Evolutionary conservation across 2,888 invertebrate species (phyloP), one percentile per base, ranked within the genome.

Genomic region (Sminthurides aquaticus): DNA sequence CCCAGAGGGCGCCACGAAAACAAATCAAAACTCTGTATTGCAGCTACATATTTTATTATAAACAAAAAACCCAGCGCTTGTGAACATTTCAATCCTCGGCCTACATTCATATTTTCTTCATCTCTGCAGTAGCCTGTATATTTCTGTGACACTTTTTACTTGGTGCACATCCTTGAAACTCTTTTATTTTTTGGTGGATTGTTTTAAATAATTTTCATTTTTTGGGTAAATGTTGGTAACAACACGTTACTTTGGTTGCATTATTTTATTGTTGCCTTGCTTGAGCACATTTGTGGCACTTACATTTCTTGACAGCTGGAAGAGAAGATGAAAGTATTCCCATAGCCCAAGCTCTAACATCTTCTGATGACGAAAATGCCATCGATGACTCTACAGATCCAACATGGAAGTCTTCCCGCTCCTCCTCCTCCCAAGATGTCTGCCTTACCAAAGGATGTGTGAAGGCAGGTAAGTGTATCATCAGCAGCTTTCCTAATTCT

Each of bases 371-470:
- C 63, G 55, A 64, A 62, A 67, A 68, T 66, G 64, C 65, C 48
- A 67, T 67, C 62, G 69, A 61, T 49, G 65, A 68, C 57, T 27
- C 56, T 22, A 60, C 56, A 52, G 68, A 67, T 59, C 54, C 57
- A 28, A 24, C 60, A 22, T 49, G 57, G 48, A 59, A 58, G 49
- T 55, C 55, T 8, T 34, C 43, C 43, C 15, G 15, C 15, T 34
- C 43, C 8, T 11, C 34, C 15, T 34, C 43, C 8, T 11, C 34
- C 49, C 22, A 63, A 8, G 77, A 81, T 20, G 77, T 89, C 20
- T 93, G 93, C 78, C 82, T 86, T 65, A 82, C 85, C 0, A 82
- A 87, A 11, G 91, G 89, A 74, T 93, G 93, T 79, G 83, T 92
- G 60, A 87, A 88, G 76, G 86, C 89, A 75, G 87, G 87, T 87